Percentiles rank a stretch among this genome's conserved stretches.
These are phyloP conservation scores for Zaprionus gabonicus DNA, from an alignment of 1,140 invertebrate genomes.

Conservation along the genomic window DNA sequence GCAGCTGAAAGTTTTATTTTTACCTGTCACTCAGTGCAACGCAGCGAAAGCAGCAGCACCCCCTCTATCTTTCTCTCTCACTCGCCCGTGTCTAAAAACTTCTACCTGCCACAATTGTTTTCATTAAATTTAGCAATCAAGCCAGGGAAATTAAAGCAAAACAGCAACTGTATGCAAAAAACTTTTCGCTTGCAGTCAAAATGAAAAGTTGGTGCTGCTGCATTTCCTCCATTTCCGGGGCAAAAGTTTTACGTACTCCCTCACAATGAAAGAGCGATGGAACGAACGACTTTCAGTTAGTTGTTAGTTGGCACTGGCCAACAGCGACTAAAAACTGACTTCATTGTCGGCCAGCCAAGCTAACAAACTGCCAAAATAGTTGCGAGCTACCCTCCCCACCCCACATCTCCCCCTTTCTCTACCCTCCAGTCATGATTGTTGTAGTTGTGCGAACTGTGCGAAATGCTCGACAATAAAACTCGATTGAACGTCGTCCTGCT, in stretches of 20 bases:
- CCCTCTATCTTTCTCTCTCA: neutral
- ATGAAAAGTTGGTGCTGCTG: constrained; percentile 56
- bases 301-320: constrained; percentile 67
- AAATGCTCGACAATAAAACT: constrained; percentile 73
- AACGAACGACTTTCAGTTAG: constrained; percentile 51
- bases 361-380: constrained; percentile 78
- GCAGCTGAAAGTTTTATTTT: constrained; percentile 21
- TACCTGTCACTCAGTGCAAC: neutral
- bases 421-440: neutral
- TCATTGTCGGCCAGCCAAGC: constrained; percentile 71
- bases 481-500: constrained; percentile 64
- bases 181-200: constrained; percentile 8
- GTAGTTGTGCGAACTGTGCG: constrained; percentile 53
- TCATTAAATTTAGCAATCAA: constrained; percentile 70
- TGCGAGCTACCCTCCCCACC: neutral
- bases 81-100: constrained; percentile 5
- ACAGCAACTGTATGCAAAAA: constrained; percentile 49
- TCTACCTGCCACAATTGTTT: constrained; percentile 40
- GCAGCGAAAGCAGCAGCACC: neutral
- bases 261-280: constrained; percentile 53
- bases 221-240: constrained; percentile 69
- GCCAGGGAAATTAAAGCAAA: constrained; percentile 22
- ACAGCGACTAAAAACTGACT: constrained; percentile 69
- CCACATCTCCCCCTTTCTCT: neutral
- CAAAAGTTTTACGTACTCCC: constrained; percentile 68